Base-by-base conservation (phyloP, 2,888 invertebrate species). In the Luperina nickerlii region DNA sequence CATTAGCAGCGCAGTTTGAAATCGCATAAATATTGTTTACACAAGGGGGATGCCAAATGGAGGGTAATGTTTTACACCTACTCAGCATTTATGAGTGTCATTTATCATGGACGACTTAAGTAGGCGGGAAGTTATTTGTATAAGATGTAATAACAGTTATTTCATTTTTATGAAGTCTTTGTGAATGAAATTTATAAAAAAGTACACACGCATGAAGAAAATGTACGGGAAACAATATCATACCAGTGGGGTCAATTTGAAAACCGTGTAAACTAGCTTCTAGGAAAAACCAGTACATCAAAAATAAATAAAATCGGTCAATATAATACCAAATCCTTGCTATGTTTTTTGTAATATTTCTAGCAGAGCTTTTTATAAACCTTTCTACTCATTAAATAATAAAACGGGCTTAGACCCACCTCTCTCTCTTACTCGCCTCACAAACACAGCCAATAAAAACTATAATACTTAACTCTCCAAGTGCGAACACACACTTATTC, bases 21-120 rank as follows among this genome's bases (percentile, higher is more conserved):
- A 77, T 84, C 81, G 69, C 84, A 87, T 85, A 80, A 85, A 87
- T 85, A 85, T 87, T 84, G 85, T 85, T 85, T 80, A 71, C 87
- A 84, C 85, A 73, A 87, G 85, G 4, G 32, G 42, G 54, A 87
- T 81, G 87, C 85, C 87, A 85, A 84, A 77, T 87, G 32, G 76
- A 42, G 74, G 72, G 84, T 48, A 73, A 85, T 85, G 84, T 67
- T 87, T 85, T 84, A 80, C 76, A 80, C 87, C 76, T 84, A 83
- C 66, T 78, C 13, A 45, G 74, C 74, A 65, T 87, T 83, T 84
- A 85, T 80, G 84, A 77, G 68, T 74, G 66, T 77, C 32, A 77
- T 87, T 84, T 65, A 54, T 87, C 66, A 67, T 57, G 7, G 13
- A 32, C 0, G 38, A 62, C 62, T 32, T 77, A 74, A 82, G 65